Evolutionary conservation across 2,888 invertebrate species (phyloP), one percentile per base, ranked within the genome.

Genomic region (Coenonympha glycerion): DNA sequence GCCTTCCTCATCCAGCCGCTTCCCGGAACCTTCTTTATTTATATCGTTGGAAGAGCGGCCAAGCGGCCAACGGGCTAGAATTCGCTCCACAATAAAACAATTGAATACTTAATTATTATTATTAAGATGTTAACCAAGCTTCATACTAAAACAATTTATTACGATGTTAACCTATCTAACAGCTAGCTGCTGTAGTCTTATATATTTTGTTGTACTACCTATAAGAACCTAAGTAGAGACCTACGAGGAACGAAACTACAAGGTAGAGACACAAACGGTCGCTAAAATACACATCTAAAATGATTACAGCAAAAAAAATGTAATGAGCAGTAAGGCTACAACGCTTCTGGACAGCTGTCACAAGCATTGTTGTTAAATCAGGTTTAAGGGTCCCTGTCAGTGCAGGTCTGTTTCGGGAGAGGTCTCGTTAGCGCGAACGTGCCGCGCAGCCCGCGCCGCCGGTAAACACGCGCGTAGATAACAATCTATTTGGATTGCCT

Each of bases 401-500:
- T 63, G 58, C 63, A 62, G 62, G 66, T 63, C 63, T 74, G 77
- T 76, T 76, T 71, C 66, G 64, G 65, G 66, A 65, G 69, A 59
- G 70, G 68, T 76, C 84, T 84, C 84, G 86, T 86, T 85, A 85
- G 79, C 71, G 73, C 70, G 85, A 76, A 84, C 86, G 85, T 85
- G 85, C 82, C 80, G 70, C 78, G 34, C 49, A 8, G 21, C 34
- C 24, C 19, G 24, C 45, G 44, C 72, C 77, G 73, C 79, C 79
- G 79, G 86, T 78, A 84, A 85, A 86, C 85, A 85, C 83, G 84
- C 82, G 87, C 83, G 84, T 82, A 81, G 87, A 88, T 87, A 87
- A 87, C 87, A 83, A 87, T 87, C 87, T 85, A 81, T 83, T 86
- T 82, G 86, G 80, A 87, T 88, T 88, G 88, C 83, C 83, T 82